Conservation (phyloP, 2,888 invertebrate genomes). For the Pseudolycoriella hygida region DNA sequence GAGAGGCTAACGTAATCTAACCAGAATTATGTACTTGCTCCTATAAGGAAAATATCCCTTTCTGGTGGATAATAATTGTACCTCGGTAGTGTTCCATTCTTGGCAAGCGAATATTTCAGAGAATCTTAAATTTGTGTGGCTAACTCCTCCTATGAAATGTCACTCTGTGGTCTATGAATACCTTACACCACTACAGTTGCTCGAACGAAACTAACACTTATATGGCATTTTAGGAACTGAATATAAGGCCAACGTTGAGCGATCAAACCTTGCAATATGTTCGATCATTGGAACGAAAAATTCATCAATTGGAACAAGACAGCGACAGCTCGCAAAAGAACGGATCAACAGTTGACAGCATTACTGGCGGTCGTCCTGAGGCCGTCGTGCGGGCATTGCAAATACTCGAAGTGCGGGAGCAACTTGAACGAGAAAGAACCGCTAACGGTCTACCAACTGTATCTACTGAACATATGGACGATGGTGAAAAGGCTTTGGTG, state of each 20-base stretch:
- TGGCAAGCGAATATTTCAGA: too few relatives aligned
- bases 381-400: conserved; percentile 85
- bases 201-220: too few relatives aligned
- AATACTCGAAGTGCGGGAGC: conserved; percentile 79
- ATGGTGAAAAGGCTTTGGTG: conserved; percentile 82
- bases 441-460: conserved; percentile 14
- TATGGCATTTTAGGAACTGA: conserved; percentile 14
- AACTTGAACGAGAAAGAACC: conserved; percentile 55
- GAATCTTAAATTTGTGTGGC: too few relatives aligned
- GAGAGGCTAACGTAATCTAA: too few relatives aligned
- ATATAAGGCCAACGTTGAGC: conserved; percentile 29
- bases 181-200: too few relatives aligned
- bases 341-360: conserved; percentile 20
- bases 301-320: conserved; percentile 63
- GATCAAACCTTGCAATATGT: conserved; percentile 89
- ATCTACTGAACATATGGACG: conserved; percentile 43
- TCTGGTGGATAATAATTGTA: too few relatives aligned
- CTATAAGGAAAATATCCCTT: too few relatives aligned
- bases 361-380: conserved; percentile 51
- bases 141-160: too few relatives aligned
- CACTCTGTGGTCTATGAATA: too few relatives aligned
- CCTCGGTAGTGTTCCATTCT: too few relatives aligned
- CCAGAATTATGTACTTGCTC: too few relatives aligned
- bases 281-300: conserved; percentile 69
- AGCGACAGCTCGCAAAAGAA: conserved; percentile 28